Evolutionary conservation across 2,888 invertebrate species (phyloP).

Genomic region (Hartigia nigra): DNA sequence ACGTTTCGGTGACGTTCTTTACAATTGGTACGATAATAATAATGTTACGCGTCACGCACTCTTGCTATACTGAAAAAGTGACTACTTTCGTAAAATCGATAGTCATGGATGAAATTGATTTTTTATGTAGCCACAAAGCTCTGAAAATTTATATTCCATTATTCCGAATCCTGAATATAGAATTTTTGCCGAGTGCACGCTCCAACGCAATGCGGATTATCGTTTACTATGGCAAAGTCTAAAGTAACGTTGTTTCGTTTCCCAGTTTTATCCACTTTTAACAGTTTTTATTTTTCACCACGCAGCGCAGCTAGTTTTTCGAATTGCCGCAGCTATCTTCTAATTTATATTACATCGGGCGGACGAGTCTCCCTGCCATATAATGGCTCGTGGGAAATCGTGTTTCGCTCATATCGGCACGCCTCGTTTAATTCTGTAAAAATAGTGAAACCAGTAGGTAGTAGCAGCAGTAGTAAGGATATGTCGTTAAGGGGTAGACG

Average conservation of each 20-base stretch:
- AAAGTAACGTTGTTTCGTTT: neutral
- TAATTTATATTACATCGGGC: conserved; percentile 48
- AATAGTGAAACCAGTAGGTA: conserved; percentile 15
- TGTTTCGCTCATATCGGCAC: conserved; percentile 33
- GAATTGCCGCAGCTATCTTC: conserved; percentile 51
- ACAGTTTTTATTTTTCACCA: conserved; percentile 14
- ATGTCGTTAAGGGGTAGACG: neutral
- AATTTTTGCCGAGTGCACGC: neutral
- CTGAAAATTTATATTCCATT: neutral
- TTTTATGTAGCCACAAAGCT: neutral
- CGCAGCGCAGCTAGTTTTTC: conserved; percentile 42
- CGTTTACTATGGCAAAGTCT: neutral
- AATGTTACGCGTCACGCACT: neutral
- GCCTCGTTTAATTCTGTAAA: conserved; percentile 44
- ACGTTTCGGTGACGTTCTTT: neutral
- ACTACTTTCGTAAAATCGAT: neutral
- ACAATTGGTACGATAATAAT: neutral
- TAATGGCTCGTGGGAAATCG: conserved; percentile 5
- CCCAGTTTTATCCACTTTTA: neutral
- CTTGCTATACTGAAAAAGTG: neutral
- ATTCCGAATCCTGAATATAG: neutral
- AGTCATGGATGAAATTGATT: neutral
- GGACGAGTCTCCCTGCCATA: neutral
- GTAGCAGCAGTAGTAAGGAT: neutral
- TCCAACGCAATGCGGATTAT: neutral